These are phyloP conservation scores for Acromyrmex charruanus DNA, from an alignment of 1,140 invertebrate species.

Conservation along the genomic window DNA sequence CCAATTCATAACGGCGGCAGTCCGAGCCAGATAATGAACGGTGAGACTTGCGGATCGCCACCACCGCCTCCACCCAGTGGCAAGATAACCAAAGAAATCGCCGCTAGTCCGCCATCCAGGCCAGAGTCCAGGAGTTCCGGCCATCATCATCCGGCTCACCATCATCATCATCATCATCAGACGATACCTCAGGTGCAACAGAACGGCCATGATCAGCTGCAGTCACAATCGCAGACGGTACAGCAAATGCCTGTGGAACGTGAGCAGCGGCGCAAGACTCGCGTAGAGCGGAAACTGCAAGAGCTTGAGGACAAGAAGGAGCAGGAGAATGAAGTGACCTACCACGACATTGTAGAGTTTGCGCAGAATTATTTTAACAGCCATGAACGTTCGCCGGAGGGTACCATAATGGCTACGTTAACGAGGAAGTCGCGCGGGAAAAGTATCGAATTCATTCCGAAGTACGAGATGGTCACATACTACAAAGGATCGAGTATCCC, in stretches of 20 bases:
- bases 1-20: slow-evolving; percentile 82
- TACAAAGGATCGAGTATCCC: slow-evolving; percentile 95
- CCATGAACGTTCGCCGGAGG: slow-evolving; percentile 94
- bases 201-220: slow-evolving; percentile 71
- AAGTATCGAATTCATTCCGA: slow-evolving; percentile 92
- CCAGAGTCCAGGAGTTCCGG: slow-evolving; percentile 77
- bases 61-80: slow-evolving; percentile 83
- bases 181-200: slow-evolving; percentile 62
- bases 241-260: slow-evolving; percentile 84
- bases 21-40: slow-evolving; percentile 75
- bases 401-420: slow-evolving; percentile 95
- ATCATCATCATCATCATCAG: slow-evolving; percentile 76
- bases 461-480: slow-evolving; percentile 97
- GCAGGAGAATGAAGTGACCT: slow-evolving; percentile 86
- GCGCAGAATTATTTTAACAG: slow-evolving; percentile 97
- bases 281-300: slow-evolving; percentile 94
- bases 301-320: slow-evolving; percentile 90
- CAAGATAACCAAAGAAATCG: slow-evolving; percentile 79
- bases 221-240: slow-evolving; percentile 43
- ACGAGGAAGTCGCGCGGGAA: slow-evolving; percentile 92
- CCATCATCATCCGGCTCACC: slow-evolving; percentile 70
- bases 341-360: slow-evolving; percentile 96
- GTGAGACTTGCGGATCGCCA: slow-evolving; percentile 86
- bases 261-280: slow-evolving; percentile 92
- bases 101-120: slow-evolving; percentile 76